Evolutionary conservation across 2,113 vertebrate species (phyloP).

Genomic region (Otus sunia): DNA sequence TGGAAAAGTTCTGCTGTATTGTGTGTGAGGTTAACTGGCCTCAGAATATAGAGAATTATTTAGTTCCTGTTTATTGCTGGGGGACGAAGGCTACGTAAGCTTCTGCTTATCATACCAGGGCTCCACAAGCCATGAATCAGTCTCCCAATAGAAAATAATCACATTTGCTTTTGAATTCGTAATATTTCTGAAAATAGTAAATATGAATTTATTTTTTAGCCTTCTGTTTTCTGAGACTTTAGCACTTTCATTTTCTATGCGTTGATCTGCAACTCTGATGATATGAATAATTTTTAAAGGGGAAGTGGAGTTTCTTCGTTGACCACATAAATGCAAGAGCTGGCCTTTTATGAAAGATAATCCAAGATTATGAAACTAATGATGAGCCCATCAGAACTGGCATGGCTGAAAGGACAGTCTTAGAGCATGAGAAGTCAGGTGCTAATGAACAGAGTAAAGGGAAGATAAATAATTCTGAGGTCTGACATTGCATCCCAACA

Average conservation of each 20-base stretch:
- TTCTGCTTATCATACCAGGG: neutral
- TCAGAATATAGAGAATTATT: neutral
- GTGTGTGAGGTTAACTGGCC: neutral
- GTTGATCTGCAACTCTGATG: neutral
- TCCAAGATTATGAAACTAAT: neutral
- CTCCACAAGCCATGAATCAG: neutral
- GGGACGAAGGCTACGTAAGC: neutral
- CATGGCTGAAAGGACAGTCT: neutral
- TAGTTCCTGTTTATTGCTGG: neutral
- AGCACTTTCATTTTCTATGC: neutral
- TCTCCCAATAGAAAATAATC: neutral
- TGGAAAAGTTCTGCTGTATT: neutral
- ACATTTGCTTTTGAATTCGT: neutral
- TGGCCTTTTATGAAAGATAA: constrained; percentile 16
- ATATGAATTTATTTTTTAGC: neutral
- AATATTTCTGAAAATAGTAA: neutral
- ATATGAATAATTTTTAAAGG: neutral
- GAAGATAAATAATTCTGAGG: neutral
- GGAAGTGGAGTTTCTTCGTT: constrained; percentile 6
- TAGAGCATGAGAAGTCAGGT: neutral
- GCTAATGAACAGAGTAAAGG: neutral
- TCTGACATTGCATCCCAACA: neutral
- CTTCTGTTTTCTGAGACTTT: neutral
- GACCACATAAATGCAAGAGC: constrained; percentile 18
- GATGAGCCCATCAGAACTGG: neutral